phyloP scores from a whole-genome alignment of 2,113 vertebrate genomes.

The Tylochromis polylepis region DNA sequence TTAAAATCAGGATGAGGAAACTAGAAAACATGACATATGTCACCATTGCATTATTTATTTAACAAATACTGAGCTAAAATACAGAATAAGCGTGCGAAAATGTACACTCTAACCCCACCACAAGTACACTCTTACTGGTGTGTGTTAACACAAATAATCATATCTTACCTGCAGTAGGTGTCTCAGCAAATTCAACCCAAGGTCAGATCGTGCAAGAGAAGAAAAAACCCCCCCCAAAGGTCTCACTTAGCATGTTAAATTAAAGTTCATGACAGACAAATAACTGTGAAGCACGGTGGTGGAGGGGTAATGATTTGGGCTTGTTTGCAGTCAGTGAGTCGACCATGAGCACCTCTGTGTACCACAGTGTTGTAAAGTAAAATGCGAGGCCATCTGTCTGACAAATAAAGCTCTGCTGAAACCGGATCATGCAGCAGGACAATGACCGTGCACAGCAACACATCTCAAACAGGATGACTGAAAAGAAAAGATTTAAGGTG shows the following conservation, averaged over 20 bases:
- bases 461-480: background rate
- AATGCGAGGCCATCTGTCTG: background rate
- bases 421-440: background rate
- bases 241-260: background rate
- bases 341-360: background rate
- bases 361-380: background rate
- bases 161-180: background rate
- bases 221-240: accelerated
- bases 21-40: background rate
- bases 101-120: no score
- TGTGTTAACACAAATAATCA: background rate
- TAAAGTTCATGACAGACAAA: background rate
- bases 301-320: background rate
- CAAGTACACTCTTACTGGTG: background rate
- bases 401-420: background rate
- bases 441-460: background rate
- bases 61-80: background rate
- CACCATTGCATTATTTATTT: background rate
- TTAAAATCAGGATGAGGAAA: background rate
- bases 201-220: background rate
- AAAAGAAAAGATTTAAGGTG: background rate
- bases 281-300: background rate
- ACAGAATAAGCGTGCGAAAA: background rate
- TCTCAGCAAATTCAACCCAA: background rate
- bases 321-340: background rate